Conservation (phyloP, 2,113 vertebrate genomes). For the Percopsis transmontana region DNA sequence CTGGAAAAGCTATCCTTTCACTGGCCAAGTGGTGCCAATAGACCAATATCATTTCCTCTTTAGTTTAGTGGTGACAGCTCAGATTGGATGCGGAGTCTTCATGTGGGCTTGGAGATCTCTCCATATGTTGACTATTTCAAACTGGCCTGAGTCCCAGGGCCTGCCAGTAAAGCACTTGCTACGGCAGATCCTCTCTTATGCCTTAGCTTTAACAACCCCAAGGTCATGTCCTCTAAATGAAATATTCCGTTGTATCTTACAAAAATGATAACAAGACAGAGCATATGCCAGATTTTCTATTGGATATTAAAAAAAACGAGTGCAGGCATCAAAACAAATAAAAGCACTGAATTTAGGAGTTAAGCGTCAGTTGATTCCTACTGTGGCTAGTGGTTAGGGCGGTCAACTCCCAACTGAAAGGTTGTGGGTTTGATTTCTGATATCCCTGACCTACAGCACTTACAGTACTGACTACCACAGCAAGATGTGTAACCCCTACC, state of each 20-base stretch:
- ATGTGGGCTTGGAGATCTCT: constrained; percentile 1
- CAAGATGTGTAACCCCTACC: too few relatives aligned
- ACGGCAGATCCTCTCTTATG: constrained; percentile 11
- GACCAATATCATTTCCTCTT: constrained; percentile 26
- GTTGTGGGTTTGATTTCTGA: too few relatives aligned
- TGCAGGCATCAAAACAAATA: not conserved
- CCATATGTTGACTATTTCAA: constrained; percentile 3
- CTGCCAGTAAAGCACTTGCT: constrained; percentile 21
- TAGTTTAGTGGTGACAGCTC: not conserved
- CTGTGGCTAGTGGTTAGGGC: too few relatives aligned
- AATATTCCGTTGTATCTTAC: constrained; percentile 17
- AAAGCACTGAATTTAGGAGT: too few relatives aligned
- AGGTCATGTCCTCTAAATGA: constrained; percentile 35
- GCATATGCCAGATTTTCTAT: constrained; percentile 9
- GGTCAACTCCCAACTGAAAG: too few relatives aligned
- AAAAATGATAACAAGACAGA: constrained; percentile 31
- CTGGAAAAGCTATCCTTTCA: constrained; percentile 15
- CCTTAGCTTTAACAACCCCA: constrained; percentile 28
- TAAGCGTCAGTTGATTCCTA: too few relatives aligned
- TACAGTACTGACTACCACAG: too few relatives aligned
- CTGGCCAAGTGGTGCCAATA: constrained; percentile 20
- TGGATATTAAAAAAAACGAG: not conserved
- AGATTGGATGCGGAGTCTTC: not conserved
- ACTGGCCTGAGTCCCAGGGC: constrained; percentile 24
- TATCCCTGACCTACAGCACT: too few relatives aligned